Evolutionary conservation across 2,113 vertebrate species (phyloP), one percentile per base, ranked within the genome.

Genomic region (Myanophis thanlyinensis): DNA sequence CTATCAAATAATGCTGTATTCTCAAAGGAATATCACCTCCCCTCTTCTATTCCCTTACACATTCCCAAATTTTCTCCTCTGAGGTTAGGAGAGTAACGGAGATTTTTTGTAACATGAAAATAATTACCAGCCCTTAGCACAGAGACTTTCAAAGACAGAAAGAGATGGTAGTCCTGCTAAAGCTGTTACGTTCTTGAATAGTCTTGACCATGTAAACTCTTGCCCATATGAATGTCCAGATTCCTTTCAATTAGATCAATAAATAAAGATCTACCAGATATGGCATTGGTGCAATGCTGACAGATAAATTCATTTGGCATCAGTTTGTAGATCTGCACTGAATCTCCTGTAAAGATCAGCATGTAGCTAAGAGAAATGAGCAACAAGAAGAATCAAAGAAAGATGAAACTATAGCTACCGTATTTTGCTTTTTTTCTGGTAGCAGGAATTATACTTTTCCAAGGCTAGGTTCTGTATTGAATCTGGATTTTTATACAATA

Each of bases 111-210:
- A 89, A 40, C n/a, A 59, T 88, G 90, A 93, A 91, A 88, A 52
- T 44, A 47, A 48, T n/a, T 46, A 10, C 52, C 56, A 56, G 30
- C 35, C 67, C 35, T 44, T 56, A 84, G 49, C 23, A 53, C 35
- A 84, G 91, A 87, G 89, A 87, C 67, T 92, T 93, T 90, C 40
- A 48, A 22, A 89, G 47, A 87, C 53, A n/a, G 35, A 54, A 87
- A 80, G 84, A 87, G 35, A 6, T 9, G 22, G 90, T 92, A 46
- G 25, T 20, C 30, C 80, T 88, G 44, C 27, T 54, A 85, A 51
- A 88, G 90, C 85, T 91, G 85, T 56, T 88, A 7, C 23, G 30
- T 80, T 91, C 86, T 85, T 52, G 84, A 85, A 91, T 67, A 13
- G 62, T 49, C 88, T 49, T 88, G 86, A 48, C 67, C 30, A 44